These are phyloP conservation scores for Xestia sexstrigata DNA, from an alignment of 2,888 invertebrate species.

Conservation along the genomic window DNA sequence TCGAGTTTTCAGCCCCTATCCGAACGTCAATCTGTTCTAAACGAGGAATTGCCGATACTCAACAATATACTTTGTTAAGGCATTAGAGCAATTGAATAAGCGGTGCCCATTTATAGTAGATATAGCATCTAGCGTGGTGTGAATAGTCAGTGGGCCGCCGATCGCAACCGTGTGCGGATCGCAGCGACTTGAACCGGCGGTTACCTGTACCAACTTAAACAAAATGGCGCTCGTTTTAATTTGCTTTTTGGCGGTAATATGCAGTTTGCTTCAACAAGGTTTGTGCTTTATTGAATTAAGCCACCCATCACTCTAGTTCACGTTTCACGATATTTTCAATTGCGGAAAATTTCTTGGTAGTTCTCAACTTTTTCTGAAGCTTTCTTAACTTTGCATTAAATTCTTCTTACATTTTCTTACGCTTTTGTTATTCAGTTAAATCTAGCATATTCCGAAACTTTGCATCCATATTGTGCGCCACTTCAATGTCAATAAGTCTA, in stretches of 20 bases:
- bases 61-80: conserved; percentile 78
- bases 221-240: conserved; percentile 80
- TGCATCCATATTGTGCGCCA: neutral
- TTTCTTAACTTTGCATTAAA: neutral
- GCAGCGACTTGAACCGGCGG: conserved; percentile 76
- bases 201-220: conserved; percentile 62
- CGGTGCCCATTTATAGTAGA: conserved; percentile 69
- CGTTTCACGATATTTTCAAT: conserved; percentile 16
- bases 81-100: conserved; percentile 87
- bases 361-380: conserved; percentile 9
- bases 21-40: conserved; percentile 60
- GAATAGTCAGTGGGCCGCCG: conserved; percentile 62
- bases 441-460: neutral
- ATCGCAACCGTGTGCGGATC: conserved; percentile 74
- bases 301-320: conserved; percentile 3
- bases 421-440: neutral
- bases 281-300: conserved; percentile 71
- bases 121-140: conserved; percentile 62
- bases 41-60: conserved; percentile 64
- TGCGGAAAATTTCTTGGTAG: neutral
- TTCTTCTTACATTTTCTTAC: neutral
- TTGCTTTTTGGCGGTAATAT: conserved; percentile 85
- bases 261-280: conserved; percentile 88
- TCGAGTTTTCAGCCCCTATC: conserved; percentile 35
- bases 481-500: conserved; percentile 3